Conservation (phyloP, 1,140 invertebrate species). For the Calephelis virginiensis region DNA sequence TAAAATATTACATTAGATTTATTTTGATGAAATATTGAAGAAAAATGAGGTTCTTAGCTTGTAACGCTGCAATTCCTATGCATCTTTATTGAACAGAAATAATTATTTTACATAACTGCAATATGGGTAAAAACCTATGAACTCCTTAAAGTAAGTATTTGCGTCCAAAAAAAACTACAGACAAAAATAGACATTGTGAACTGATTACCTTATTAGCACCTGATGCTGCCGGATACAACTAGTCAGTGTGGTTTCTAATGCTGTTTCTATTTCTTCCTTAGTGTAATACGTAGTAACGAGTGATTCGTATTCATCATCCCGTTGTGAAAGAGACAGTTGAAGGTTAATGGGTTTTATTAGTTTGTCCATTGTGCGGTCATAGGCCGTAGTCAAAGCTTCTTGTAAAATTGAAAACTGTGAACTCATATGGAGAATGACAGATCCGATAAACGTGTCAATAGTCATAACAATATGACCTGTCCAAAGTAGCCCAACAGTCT, state of each 20-base stretch:
- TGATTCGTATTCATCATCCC: constrained; percentile 34
- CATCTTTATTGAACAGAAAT: too few species aligned
- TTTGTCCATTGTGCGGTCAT: constrained; percentile 49
- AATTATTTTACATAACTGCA: too few species aligned
- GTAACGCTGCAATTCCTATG: too few species aligned
- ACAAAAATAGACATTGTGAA: too few species aligned
- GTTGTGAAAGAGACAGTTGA: constrained; percentile 14
- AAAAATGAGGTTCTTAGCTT: too few species aligned
- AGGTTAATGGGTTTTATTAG: constrained; percentile 35
- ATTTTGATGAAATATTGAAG: too few species aligned
- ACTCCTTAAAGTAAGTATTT: neutral
- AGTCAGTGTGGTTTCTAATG: constrained; percentile 43
- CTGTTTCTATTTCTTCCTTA: constrained; percentile 49
- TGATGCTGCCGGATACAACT: constrained; percentile 63
- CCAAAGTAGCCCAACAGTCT: constrained; percentile 66
- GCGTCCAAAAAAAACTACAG: too few species aligned
- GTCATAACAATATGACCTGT: constrained; percentile 71
- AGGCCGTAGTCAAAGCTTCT: constrained; percentile 61
- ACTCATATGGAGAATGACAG: constrained; percentile 68
- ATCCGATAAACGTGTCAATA: constrained; percentile 66
- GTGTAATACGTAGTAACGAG: constrained; percentile 39
- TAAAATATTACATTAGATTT: too few species aligned
- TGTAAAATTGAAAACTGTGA: constrained; percentile 58
- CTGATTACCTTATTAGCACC: constrained; percentile 49
- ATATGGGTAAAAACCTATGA: neutral